Evolutionary conservation across 1,140 invertebrate species (phyloP).

Genomic region (Bombyx mori): DNA sequence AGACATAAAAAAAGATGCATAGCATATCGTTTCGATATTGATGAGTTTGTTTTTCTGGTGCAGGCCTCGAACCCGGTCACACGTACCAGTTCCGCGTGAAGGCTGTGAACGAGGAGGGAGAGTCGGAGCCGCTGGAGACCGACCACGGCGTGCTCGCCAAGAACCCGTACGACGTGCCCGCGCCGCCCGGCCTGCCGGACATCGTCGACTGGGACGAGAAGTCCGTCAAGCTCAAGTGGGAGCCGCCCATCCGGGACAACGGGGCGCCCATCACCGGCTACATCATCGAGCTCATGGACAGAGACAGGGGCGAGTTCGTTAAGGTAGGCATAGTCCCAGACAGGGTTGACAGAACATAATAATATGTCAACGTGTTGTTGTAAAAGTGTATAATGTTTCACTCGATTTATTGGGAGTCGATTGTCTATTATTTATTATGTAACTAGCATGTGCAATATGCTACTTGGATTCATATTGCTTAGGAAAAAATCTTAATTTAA

Average conservation of each 20-base stretch:
- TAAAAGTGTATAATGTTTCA: too few species aligned
- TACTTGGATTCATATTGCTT: too few species aligned
- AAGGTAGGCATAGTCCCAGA: constrained; percentile 41
- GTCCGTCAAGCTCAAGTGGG: constrained; percentile 96
- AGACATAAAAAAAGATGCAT: too few species aligned
- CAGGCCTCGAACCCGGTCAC: constrained; percentile 89
- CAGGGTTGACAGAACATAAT: not conserved
- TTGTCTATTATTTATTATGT: too few species aligned
- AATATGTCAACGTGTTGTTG: not conserved
- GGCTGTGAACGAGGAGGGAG: constrained; percentile 95
- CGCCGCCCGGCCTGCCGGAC: constrained; percentile 90
- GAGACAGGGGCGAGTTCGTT: constrained; percentile 73
- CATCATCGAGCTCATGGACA: constrained; percentile 81
- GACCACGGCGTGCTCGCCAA: constrained; percentile 91
- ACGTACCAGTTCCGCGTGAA: constrained; percentile 96
- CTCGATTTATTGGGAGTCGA: too few species aligned
- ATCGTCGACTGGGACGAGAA: constrained; percentile 95
- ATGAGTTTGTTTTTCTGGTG: not conserved
- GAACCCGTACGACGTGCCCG: constrained; percentile 94
- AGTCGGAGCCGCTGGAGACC: constrained; percentile 92
- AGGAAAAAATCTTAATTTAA: too few species aligned
- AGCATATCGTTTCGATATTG: too few species aligned
- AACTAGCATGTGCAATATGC: too few species aligned
- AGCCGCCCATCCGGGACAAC: constrained; percentile 93
- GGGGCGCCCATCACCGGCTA: constrained; percentile 97